These are phyloP conservation scores for Autographa gamma DNA, from an alignment of 2,888 invertebrate genomes.

Conservation along the genomic window DNA sequence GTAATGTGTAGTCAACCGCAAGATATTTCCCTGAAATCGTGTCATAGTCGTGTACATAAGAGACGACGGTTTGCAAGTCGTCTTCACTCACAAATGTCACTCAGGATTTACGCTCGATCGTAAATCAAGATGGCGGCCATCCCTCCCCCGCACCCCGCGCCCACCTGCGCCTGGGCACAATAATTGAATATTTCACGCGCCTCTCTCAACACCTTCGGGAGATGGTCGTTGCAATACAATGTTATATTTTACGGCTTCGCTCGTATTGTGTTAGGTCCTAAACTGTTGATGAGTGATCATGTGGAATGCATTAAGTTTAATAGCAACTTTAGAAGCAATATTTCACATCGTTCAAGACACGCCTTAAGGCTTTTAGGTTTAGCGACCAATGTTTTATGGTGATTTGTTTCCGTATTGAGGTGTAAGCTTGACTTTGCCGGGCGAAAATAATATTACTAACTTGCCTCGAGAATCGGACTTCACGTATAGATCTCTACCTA, in stretches of 20 bases:
- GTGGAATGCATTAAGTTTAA: slow-evolving; percentile 85
- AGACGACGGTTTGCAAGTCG: slow-evolving; percentile 71
- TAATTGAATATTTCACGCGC: slow-evolving; percentile 88
- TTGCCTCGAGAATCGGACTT: not conserved
- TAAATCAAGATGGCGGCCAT: slow-evolving; percentile 87
- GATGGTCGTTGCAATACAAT: slow-evolving; percentile 81
- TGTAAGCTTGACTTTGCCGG: slow-evolving; percentile 67
- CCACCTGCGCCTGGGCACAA: slow-evolving; percentile 84
- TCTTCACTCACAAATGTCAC: slow-evolving; percentile 86
- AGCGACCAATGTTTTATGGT: slow-evolving; percentile 85
- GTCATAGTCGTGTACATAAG: slow-evolving; percentile 71
- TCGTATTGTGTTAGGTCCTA: slow-evolving; percentile 87
- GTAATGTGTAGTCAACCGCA: slow-evolving; percentile 70
- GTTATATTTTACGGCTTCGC: slow-evolving; percentile 83
- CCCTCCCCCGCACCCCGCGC: slow-evolving; percentile 66
- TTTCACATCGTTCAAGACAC: slow-evolving; percentile 84
- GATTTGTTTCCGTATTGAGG: slow-evolving; percentile 86
- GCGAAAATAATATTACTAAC: slow-evolving; percentile 40
- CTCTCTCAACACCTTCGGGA: slow-evolving; percentile 86
- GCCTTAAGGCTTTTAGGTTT: slow-evolving; percentile 73
- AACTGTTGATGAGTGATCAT: slow-evolving; percentile 88
- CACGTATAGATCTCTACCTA: not conserved
- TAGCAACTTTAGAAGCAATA: slow-evolving; percentile 87
- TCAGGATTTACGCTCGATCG: slow-evolving; percentile 85
- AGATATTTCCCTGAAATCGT: slow-evolving; percentile 78